Evolutionary conservation across 2,113 vertebrate species (phyloP), one percentile per base, ranked within the genome.

Genomic region (Dolichallabes microphthalmus): DNA sequence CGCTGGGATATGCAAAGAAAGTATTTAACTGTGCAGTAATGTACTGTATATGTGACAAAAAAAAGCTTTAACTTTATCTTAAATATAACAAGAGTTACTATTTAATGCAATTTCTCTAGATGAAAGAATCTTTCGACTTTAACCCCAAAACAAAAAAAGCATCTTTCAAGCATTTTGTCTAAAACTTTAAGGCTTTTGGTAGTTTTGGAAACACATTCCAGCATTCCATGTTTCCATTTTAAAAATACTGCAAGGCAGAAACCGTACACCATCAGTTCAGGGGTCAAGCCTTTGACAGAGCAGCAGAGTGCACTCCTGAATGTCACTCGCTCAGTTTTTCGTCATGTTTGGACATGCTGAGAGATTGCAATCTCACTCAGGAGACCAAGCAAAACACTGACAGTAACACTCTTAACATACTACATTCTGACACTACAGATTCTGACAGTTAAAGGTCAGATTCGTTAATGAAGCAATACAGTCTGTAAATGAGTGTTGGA

Each of bases 271-370:
- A 20, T 50, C 39, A 74, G 35, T 60, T 17, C 6, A 45, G 39
- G 69, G 69, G 32, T n/a, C 25, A 74, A 45, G 53, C 6, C 11
- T 55, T 19, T 64, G 39, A 53, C 83, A 66, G 30, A 20, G 25
- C 74, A n/a, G 20, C 15, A 77, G 61, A 9, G 39, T 4, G 61
- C 35, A 60, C 30, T 35, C 2, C 35, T 63, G 82, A 64, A n/a
- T 63, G 77, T 61, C 80, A 15, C 0, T 1, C 15, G 17, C 55
- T 69, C 50, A 32, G 17, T 66, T 82, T 35, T 69, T 39, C 39
- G 15, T 25, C 74, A 68, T 39, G 74, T 85, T 78, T 20, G n/a
- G 61, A 66, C 83, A 77, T 22, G 71, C 50, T 39, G 81, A 39
- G 32, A 39, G 66, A 35, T 69, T 55, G 50, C 7, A 39, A 45